Conservation (phyloP, 1,140 invertebrate genomes). For the Monochamus saltuarius region DNA sequence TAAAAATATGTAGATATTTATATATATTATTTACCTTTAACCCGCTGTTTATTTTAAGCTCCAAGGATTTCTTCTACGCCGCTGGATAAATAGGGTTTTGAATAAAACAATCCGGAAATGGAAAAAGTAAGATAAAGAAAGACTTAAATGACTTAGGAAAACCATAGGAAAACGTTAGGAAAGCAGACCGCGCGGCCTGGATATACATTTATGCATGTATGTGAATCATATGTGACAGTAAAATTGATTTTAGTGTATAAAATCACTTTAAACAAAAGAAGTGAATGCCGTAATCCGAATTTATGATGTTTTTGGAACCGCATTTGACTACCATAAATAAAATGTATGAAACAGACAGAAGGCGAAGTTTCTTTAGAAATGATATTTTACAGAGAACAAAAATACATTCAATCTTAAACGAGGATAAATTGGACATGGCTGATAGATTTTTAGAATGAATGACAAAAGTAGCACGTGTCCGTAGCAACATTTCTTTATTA, state of each 20-base stretch:
- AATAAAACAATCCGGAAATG: slow-evolving; percentile 16
- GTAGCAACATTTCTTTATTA: too few relatives aligned
- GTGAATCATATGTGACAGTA: slow-evolving; percentile 27
- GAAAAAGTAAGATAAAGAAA: slow-evolving; percentile 12
- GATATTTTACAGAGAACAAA: too few relatives aligned
- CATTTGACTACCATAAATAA: slow-evolving; percentile 27
- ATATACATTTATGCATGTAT: slow-evolving; percentile 26
- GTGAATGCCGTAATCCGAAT: slow-evolving; percentile 17
- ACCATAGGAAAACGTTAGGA: slow-evolving; percentile 8
- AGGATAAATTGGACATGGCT: too few relatives aligned
- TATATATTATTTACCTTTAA: too few relatives aligned
- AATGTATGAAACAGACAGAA: neutral
- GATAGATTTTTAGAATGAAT: too few relatives aligned
- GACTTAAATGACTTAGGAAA: slow-evolving; percentile 12
- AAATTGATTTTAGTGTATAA: slow-evolving; percentile 27
- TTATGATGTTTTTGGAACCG: slow-evolving; percentile 20
- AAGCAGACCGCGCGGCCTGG: neutral
- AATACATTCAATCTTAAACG: too few relatives aligned
- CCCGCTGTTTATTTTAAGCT: too few relatives aligned
- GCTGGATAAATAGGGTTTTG: neutral
- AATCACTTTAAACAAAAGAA: slow-evolving; percentile 30
- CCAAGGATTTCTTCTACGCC: neutral
- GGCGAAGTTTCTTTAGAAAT: too few relatives aligned
- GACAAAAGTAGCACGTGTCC: too few relatives aligned
- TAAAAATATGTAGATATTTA: too few relatives aligned